Evolutionary conservation across 2,888 invertebrate species (phyloP).

Genomic region (Cosmia pyralina): DNA sequence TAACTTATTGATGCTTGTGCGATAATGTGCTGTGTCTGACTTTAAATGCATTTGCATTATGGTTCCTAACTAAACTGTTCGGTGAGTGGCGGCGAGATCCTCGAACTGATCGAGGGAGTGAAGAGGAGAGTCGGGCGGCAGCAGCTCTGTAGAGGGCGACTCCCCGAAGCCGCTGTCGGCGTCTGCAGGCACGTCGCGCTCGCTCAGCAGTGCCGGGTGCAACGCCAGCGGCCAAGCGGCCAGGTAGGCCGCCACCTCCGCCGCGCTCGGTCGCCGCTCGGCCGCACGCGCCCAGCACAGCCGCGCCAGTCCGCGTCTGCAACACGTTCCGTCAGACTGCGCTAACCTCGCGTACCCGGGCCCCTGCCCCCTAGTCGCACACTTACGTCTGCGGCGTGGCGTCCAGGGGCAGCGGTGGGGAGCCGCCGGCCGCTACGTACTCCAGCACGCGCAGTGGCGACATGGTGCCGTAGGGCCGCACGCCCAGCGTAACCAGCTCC

Average conservation of each 20-base stretch:
- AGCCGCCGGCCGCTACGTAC: constrained; percentile 91
- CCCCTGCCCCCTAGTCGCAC: neutral
- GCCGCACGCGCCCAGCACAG: constrained; percentile 94
- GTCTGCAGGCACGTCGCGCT: constrained; percentile 60
- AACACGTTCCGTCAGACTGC: constrained; percentile 20
- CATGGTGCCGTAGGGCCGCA: constrained; percentile 95
- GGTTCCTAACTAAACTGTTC: neutral
- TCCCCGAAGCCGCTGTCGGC: constrained; percentile 68
- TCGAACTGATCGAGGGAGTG: constrained; percentile 36
- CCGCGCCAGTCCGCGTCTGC: constrained; percentile 90
- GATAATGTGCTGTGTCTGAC: neutral
- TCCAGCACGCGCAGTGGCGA: constrained; percentile 92
- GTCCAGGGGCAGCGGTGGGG: constrained; percentile 92
- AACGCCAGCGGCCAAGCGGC: constrained; percentile 91
- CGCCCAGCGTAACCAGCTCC: constrained; percentile 96
- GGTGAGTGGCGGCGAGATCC: constrained; percentile 8
- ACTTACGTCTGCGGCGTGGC: constrained; percentile 70
- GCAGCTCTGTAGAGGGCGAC: constrained; percentile 57
- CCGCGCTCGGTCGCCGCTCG: constrained; percentile 92
- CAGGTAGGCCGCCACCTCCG: constrained; percentile 93
- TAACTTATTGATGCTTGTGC: neutral
- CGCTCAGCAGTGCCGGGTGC: constrained; percentile 65
- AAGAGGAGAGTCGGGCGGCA: constrained; percentile 34
- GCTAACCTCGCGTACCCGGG: rapidly evolving
- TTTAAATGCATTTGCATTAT: neutral